Conservation (phyloP, 2,888 invertebrate species). For the Seira ritae region DNA sequence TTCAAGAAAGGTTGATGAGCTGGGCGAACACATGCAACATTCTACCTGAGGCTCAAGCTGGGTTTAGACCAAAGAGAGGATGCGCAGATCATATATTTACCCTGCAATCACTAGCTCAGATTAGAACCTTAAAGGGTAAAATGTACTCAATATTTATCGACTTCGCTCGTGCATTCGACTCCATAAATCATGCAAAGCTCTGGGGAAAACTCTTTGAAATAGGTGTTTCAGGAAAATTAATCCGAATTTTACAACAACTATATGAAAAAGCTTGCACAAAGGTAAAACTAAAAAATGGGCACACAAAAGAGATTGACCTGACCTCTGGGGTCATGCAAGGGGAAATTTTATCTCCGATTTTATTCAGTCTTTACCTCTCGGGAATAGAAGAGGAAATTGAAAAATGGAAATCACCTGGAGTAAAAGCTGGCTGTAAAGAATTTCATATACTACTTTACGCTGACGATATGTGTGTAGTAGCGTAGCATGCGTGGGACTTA, state of each 20-base stretch:
- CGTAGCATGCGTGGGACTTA: not conserved
- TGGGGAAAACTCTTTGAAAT: slow-evolving; percentile 39
- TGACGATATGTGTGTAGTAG: not conserved
- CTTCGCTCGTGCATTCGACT: slow-evolving; percentile 33
- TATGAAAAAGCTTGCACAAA: not conserved
- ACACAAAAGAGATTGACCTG: not conserved
- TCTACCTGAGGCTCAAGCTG: not conserved
- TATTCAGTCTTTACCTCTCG: slow-evolving; percentile 9
- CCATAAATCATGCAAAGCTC: slow-evolving; percentile 26
- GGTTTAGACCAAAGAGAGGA: not conserved
- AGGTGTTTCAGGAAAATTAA: slow-evolving; percentile 17
- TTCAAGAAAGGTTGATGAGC: not conserved
- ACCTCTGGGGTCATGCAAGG: not conserved
- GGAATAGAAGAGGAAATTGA: not conserved
- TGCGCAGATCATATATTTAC: not conserved
- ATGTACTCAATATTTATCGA: slow-evolving; percentile 42
- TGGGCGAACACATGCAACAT: not conserved
- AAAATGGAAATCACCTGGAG: not conserved
- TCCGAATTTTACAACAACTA: not conserved
- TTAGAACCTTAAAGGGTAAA: not conserved
- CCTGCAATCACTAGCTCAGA: not conserved
- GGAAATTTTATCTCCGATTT: slow-evolving; percentile 23
- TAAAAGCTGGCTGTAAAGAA: not conserved
- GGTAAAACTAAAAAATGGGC: not conserved
- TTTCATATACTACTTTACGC: not conserved